Evolutionary conservation across 2,113 vertebrate genomes (phyloP).

Genomic region (Marmota flaviventris): DNA sequence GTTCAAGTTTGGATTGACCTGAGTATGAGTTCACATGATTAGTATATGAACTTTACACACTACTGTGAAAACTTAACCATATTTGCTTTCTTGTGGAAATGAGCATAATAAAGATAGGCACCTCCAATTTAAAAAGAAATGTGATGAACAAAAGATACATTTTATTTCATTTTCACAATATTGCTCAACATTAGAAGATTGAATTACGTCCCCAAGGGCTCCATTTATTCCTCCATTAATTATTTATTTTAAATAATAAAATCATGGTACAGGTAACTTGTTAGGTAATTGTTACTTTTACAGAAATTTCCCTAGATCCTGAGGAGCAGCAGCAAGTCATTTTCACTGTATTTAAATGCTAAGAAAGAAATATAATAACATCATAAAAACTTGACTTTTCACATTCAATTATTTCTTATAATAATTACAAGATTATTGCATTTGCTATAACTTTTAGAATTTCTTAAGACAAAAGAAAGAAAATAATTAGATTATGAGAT

Average conservation of each 20-base stretch:
- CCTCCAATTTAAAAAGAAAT: conserved; percentile 47
- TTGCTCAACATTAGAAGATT: conserved; percentile 9
- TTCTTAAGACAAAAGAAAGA: conserved; percentile 50
- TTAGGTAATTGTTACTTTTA: conserved; percentile 46
- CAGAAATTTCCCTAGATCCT: conserved; percentile 1
- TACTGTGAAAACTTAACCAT: conserved; percentile 15
- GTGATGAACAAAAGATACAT: conserved; percentile 14
- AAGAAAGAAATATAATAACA: conserved; percentile 30
- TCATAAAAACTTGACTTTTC: conserved; percentile 65
- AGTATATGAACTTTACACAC: background rate
- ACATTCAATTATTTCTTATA: conserved; percentile 61
- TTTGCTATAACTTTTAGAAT: conserved; percentile 53
- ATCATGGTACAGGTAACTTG: background rate
- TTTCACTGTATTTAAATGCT: conserved; percentile 36
- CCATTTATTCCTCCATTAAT: background rate
- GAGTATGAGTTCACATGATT: background rate
- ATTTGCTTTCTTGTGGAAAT: background rate
- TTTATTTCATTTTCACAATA: background rate
- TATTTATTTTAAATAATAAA: conserved; percentile 22
- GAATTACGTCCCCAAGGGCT: background rate
- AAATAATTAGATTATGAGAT: conserved; percentile 44
- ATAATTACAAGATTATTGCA: conserved; percentile 40
- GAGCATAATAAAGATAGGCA: background rate
- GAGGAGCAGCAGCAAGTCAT: background rate
- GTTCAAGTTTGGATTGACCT: background rate